A percentile compares a stretch with the other conserved stretches of the same genome.
These are phyloP conservation scores for Triplophysa dalaica DNA, from an alignment of 2,113 vertebrate species.

Conservation along the genomic window DNA sequence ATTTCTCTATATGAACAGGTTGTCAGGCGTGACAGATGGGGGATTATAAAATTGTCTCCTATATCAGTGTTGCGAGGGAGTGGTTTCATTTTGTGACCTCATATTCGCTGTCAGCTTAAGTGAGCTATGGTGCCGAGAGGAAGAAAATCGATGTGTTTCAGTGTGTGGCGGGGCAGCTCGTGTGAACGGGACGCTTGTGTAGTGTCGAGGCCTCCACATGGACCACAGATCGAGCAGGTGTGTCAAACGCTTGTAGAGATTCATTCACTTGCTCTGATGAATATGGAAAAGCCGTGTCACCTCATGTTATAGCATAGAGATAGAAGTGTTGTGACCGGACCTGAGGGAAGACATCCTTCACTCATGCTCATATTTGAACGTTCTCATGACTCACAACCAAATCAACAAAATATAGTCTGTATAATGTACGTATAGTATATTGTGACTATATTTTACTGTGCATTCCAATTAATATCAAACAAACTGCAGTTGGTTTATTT, in stretches of 20 bases:
- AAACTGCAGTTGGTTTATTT: too few species aligned
- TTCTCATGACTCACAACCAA: too few species aligned
- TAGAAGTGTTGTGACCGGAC: too few species aligned
- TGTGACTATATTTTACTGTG: too few species aligned
- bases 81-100: constrained; percentile 65
- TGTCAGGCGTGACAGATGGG: constrained; percentile 69
- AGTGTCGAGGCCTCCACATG: constrained; percentile 56
- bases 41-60: constrained; percentile 45
- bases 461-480: too few species aligned
- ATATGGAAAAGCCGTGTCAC: constrained; percentile 19
- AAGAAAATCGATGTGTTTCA: background rate
- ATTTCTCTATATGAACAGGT: constrained; percentile 56
- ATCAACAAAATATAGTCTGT: too few species aligned
- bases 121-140: background rate
- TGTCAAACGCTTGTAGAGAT: constrained; percentile 14
- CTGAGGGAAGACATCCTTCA: background rate
- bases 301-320: background rate
- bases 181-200: too few species aligned
- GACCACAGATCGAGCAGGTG: constrained; percentile 27
- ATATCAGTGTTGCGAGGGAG: constrained; percentile 55
- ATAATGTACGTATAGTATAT: too few species aligned
- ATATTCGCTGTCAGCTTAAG: constrained; percentile 63
- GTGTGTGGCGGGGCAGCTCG: constrained; percentile 48
- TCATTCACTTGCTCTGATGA: constrained; percentile 41
- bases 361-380: background rate